These are phyloP conservation scores for Phymatocera aterrima DNA, from an alignment of 2,888 invertebrate species.

Conservation along the genomic window DNA sequence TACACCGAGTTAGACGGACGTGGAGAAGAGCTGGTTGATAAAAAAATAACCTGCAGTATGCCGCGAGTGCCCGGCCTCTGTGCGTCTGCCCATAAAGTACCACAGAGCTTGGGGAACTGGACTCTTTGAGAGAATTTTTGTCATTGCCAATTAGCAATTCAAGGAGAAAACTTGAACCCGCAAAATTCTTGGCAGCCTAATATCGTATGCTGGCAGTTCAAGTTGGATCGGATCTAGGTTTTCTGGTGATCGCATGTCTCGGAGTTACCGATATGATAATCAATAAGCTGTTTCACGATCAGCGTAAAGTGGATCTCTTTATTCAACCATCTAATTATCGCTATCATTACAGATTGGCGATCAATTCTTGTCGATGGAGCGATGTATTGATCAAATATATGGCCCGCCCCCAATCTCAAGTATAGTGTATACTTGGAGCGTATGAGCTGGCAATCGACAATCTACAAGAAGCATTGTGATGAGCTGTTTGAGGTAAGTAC, in stretches of 20 bases:
- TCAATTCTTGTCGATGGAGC: not conserved
- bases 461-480: not conserved
- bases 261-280: not conserved
- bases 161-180: constrained; percentile 18
- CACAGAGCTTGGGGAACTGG: not conserved
- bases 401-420: not conserved
- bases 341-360: not conserved
- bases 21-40: not conserved
- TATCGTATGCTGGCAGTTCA: constrained; percentile 1
- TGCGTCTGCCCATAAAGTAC: not conserved
- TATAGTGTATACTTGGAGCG: not conserved
- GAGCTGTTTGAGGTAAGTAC: too few species aligned
- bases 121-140: constrained; percentile 19
- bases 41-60: not conserved
- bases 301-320: not conserved
- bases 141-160: constrained; percentile 26
- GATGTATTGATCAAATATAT: not conserved
- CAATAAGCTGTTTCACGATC: not conserved
- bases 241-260: too few species aligned
- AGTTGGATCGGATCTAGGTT: too few species aligned
- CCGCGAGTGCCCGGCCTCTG: not conserved
- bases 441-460: not conserved
- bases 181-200: constrained; percentile 5
- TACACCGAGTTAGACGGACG: constrained; percentile 11
- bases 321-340: not conserved